Conservation (phyloP, 2,797 vertebrate genomes). For the Crocodylus rhombifer region DNA sequence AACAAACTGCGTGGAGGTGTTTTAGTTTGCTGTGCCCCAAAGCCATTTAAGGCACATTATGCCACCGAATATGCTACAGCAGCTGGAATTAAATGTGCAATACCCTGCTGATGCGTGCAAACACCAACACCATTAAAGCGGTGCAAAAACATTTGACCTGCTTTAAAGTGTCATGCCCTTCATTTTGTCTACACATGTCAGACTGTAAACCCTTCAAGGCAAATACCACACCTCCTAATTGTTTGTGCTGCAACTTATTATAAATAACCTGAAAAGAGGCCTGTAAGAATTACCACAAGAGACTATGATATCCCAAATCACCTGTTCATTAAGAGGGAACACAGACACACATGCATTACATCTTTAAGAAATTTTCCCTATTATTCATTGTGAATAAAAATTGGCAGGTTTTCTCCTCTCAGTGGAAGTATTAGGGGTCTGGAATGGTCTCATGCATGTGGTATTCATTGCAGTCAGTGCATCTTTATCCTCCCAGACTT, state of each 20-base stretch:
- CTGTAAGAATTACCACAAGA: neutral
- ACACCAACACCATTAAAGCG: too few relatives aligned
- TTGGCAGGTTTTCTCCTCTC: neutral
- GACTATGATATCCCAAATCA: neutral
- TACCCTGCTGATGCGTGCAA: too few relatives aligned
- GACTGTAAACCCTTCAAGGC: neutral
- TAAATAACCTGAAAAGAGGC: too few relatives aligned
- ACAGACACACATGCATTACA: neutral
- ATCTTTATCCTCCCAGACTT: neutral
- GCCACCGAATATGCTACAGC: too few relatives aligned
- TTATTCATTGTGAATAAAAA: too few relatives aligned
- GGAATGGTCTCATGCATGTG: neutral
- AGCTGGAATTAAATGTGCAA: too few relatives aligned
- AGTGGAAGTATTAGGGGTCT: neutral
- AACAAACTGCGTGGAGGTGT: neutral
- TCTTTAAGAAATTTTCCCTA: neutral
- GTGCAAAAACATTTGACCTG: too few relatives aligned
- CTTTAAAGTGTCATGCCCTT: too few relatives aligned
- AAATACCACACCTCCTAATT: neutral
- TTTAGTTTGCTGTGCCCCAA: too few relatives aligned
- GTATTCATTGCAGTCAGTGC: neutral
- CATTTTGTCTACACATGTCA: neutral
- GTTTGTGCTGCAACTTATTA: neutral
- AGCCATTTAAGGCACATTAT: too few relatives aligned
- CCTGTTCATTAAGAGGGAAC: constrained; percentile 2